phyloP scores from a whole-genome alignment of 2,888 invertebrate genomes.

The Ophion ventricosus region DNA sequence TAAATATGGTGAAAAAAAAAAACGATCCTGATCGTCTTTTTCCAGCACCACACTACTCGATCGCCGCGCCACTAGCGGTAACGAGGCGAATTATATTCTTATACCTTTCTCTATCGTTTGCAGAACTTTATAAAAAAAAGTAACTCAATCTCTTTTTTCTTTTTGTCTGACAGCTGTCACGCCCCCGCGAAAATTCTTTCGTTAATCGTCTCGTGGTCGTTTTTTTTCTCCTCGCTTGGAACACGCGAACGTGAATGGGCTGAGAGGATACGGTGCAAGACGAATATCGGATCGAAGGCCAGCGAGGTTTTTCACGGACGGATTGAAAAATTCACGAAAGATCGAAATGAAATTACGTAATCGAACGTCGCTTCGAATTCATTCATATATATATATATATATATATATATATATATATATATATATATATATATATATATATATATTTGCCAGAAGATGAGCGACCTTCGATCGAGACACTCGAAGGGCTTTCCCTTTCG shows the following conservation, averaged over 20 bases:
- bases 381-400: background rate
- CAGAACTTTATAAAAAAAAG: background rate
- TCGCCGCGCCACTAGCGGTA: too few species aligned
- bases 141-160: slow-evolving; percentile 5
- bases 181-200: background rate
- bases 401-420: too few species aligned
- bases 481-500: slow-evolving; percentile 33
- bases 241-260: background rate
- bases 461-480: slow-evolving; percentile 7
- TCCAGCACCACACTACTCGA: background rate
- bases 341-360: slow-evolving; percentile 28
- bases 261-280: background rate
- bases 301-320: slow-evolving; percentile 18
- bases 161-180: background rate
- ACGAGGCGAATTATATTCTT: background rate
- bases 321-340: slow-evolving; percentile 3
- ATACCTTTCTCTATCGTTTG: background rate
- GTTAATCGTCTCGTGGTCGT: slow-evolving; percentile 1
- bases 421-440: background rate
- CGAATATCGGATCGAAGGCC: slow-evolving; percentile 30
- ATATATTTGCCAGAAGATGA: background rate
- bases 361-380: background rate
- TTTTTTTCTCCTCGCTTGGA: background rate
- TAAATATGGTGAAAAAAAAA: background rate
- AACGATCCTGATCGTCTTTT: background rate